These are phyloP conservation scores for Uria aalge DNA, from an alignment of 2,113 vertebrate species.

Conservation along the genomic window DNA sequence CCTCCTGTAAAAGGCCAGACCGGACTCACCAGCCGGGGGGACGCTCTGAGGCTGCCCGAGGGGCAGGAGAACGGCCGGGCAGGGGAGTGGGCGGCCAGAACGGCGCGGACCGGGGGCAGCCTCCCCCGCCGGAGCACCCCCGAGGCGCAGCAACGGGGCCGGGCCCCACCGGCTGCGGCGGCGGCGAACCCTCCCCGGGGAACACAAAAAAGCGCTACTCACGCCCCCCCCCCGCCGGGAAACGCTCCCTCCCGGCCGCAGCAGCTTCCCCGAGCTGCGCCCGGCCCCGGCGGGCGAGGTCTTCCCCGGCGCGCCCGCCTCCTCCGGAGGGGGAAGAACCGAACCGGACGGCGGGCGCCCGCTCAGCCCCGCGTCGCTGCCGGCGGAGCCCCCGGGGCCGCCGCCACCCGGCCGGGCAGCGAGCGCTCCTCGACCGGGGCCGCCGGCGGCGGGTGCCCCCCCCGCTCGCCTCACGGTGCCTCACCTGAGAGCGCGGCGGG, in stretches of 20 bases:
- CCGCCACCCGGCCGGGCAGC: background rate
- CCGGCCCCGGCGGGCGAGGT: background rate
- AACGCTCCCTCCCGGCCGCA: background rate
- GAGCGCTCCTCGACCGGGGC: background rate
- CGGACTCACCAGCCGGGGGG: background rate
- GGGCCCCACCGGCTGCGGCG: background rate
- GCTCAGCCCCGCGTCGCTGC: background rate
- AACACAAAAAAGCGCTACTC: background rate
- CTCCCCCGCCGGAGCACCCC: background rate
- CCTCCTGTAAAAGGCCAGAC: fast-evolving
- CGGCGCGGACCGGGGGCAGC: background rate
- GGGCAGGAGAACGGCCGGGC: background rate
- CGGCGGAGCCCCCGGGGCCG: background rate
- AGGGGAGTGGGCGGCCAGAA: background rate
- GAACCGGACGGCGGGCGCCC: background rate
- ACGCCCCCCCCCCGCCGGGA: background rate
- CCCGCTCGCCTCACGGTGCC: background rate
- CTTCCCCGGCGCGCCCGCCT: background rate
- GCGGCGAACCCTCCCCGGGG: background rate
- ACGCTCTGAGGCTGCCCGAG: background rate
- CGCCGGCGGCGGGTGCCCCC: background rate
- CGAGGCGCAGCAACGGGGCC: background rate
- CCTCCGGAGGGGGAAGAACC: background rate
- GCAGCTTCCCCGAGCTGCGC: background rate
- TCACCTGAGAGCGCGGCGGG: background rate